Evolutionary conservation across 1,140 invertebrate genomes (phyloP).

Genomic region (Drosophila prosaltans): DNA sequence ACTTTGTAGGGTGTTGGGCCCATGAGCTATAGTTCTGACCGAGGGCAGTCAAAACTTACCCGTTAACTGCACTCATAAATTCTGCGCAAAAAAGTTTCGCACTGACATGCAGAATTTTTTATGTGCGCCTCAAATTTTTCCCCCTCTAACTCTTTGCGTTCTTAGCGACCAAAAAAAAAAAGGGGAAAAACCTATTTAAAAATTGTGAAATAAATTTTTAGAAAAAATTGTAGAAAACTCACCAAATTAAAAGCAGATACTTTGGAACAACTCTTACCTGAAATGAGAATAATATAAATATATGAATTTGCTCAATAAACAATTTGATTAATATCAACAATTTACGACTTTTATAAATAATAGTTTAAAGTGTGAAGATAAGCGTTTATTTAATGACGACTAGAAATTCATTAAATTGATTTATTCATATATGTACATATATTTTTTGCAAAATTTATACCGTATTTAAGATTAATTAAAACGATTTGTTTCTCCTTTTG

Average conservation of each 20-base stretch:
- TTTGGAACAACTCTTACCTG: slow-evolving; percentile 45
- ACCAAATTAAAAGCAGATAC: slow-evolving; percentile 54
- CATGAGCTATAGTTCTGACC: slow-evolving; percentile 20
- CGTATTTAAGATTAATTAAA: not conserved
- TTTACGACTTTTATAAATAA: slow-evolving; percentile 39
- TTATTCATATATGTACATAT: not conserved
- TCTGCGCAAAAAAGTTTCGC: slow-evolving; percentile 61
- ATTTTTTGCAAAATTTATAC: not conserved
- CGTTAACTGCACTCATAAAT: slow-evolving; percentile 77
- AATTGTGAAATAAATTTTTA: slow-evolving; percentile 11
- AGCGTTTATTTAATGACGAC: not conserved
- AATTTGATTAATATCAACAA: slow-evolving; percentile 38
- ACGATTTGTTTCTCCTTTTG: not conserved
- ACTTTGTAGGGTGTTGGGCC: slow-evolving; percentile 20
- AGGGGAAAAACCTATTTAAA: not conserved
- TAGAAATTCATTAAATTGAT: not conserved
- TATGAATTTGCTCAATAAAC: slow-evolving; percentile 47
- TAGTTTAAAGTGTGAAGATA: slow-evolving; percentile 28
- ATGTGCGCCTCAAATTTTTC: slow-evolving; percentile 30
- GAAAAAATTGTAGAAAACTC: slow-evolving; percentile 36
- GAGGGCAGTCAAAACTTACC: slow-evolving; percentile 64
- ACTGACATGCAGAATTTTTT: slow-evolving; percentile 60
- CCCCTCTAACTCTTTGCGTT: not conserved
- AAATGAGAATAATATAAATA: slow-evolving; percentile 29
- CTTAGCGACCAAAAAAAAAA: not conserved